Evolutionary conservation across 2,797 vertebrate genomes (phyloP), one percentile per base, ranked within the genome.

Genomic region (Malacoraja senta): DNA sequence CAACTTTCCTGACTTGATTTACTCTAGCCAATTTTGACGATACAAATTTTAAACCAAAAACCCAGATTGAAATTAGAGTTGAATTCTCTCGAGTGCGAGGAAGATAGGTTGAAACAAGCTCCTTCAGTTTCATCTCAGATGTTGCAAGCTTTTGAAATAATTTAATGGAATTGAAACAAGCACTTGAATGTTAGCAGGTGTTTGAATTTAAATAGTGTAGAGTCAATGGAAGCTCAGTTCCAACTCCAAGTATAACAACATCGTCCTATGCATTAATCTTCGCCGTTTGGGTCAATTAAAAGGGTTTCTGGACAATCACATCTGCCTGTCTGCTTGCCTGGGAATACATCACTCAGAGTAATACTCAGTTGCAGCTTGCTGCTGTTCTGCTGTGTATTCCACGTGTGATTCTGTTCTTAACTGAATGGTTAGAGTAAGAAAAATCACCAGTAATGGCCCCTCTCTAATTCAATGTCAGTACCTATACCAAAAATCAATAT

Each of bases 211-310:
- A 65, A 32, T 65, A 32, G 61, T 65, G 8, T 32, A 65, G 84
- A 32, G 63, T 88, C 61, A 88, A 21, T 88, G 84, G 61, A 61
- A 35, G 15, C n/a, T 65, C 61, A 32, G 15, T 88, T 19, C 17
- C 3, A 88, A 63, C 61, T 32, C 29, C 61, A 65, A 88, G 29
- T 65, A 88, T 65, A 61, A 88, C 63, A 88, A 9, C 84, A 35
- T 65, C 84, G 32, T 88, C 6, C 84, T 2, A 17, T 88, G 84
- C 84, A 88, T 65, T 65, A 88, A 88, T 32, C n/a, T 35, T 65
- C 61, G 65, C 65, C 15, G 32, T 88, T 88, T 88, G 84, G 84
- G 29, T 88, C 84, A 65, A 65, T 32, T 65, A 88, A 65, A 65
- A 65, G 26, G 7, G 13, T 83, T 83, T 65, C 61, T 65, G 17